Evolutionary conservation across 64 coral and sea anemone species (phyloP).

Genomic region (Acropora tenuis): DNA sequence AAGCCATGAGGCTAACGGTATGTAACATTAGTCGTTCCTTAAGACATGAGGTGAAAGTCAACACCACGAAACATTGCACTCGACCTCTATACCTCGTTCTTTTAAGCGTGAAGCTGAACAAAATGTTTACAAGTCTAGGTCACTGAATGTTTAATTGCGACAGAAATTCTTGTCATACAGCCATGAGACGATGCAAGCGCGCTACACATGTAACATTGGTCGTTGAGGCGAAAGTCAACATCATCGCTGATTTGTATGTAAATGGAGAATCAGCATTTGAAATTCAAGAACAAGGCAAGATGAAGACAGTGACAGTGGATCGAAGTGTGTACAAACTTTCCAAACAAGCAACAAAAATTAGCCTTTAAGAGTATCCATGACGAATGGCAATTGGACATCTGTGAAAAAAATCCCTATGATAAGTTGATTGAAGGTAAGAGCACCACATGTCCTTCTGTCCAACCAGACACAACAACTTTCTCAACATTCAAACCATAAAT

Average conservation of each 20-base stretch:
- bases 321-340: slow-evolving; percentile 14
- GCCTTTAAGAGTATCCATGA: slow-evolving; percentile 59
- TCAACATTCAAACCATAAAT: neutral
- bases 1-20: too few relatives aligned
- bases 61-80: too few relatives aligned
- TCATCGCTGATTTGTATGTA: neutral
- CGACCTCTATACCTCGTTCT: too few relatives aligned
- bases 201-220: too few relatives aligned
- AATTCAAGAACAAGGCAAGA: slow-evolving; percentile 7
- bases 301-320: neutral
- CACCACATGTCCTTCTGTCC: neutral
- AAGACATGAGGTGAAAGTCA: too few relatives aligned
- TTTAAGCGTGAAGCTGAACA: too few relatives aligned
- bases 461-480: neutral
- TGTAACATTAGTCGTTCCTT: too few relatives aligned
- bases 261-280: slow-evolving; percentile 9
- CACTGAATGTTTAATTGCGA: too few relatives aligned
- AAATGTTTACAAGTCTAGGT: too few relatives aligned
- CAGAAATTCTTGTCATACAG: too few relatives aligned
- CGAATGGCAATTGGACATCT: slow-evolving; percentile 54
- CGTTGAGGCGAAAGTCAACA: too few relatives aligned
- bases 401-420: slow-evolving; percentile 57
- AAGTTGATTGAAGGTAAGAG: slow-evolving; percentile 44
- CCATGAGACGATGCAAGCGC: too few relatives aligned
- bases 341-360: neutral